Base-by-base conservation (phyloP, 37 sponge, comb jelly and placozoan species). In the Diacarnus erythraeanus region DNA sequence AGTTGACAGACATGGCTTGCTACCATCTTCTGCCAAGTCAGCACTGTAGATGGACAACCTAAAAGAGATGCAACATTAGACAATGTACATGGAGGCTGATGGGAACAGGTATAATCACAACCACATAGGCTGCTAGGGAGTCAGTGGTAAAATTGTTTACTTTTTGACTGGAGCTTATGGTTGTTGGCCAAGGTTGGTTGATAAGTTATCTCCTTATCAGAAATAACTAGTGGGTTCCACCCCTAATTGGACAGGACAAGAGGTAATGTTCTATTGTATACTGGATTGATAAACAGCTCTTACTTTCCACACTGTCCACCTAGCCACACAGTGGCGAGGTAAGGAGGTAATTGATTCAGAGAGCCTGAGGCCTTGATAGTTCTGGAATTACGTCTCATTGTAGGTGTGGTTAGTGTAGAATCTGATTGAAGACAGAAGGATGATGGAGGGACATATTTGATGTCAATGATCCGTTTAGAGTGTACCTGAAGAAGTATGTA, bases 281-380 rank as follows among this genome's bases (percentile, higher is more conserved):
- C n/a, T n/a, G n/a, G n/a, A n/a, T n/a, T n/a, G n/a, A n/a, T n/a
- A n/a, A n/a, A n/a, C n/a, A n/a, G n/a, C n/a, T n/a, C 83, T 78
- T 71, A 90, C 91, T 85, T 85, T 38, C 86, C 86, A 78, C 59
- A 56, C 67, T 85, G 79, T 1, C 82, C 81, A 0, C 91, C 91
- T 66, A 90, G 64, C 91, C 91, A 90, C 9, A 90, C 83, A 21
- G 82, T 85, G 38, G 73, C 20, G 25, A 69, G 20, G 51, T 73
- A 31, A 1, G 82, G 35, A 23, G 82, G 74, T 2, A 43, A 1
- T 18, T 0, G 9, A 35, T 0, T 27, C n/a, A 82, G 64, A 8
- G 74, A 40, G 82, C 63, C 59, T 1, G 29, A 4, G 23, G 29
- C 22, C 59, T 56, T 33, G 23, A 42, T 26, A 5, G 79, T 39